A percentile compares a stretch with the other conserved stretches of the same genome.
Conservation (phyloP, 2,797 vertebrate genomes). For the Clarias platycephalus region DNA sequence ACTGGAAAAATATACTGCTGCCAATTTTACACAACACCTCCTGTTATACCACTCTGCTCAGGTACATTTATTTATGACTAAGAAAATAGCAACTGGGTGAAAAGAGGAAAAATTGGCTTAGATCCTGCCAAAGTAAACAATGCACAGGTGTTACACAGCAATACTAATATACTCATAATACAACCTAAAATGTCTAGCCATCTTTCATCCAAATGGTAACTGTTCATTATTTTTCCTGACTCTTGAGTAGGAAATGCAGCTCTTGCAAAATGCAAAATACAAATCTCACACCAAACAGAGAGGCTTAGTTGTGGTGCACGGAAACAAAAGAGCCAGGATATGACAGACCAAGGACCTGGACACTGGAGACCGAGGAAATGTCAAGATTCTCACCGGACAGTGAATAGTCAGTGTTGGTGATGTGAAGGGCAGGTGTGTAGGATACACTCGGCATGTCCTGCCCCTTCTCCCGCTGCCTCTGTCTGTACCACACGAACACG, state of each 20-base stretch:
- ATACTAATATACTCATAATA: not conserved
- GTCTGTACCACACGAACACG: constrained; percentile 94
- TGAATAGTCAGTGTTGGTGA: constrained; percentile 93
- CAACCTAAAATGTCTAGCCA: not conserved
- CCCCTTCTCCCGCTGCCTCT: constrained; percentile 92
- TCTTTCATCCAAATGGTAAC: not conserved
- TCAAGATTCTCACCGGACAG: constrained; percentile 84
- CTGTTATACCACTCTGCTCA: not conserved
- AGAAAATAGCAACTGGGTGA: constrained; percentile 9
- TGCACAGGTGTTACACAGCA: not conserved
- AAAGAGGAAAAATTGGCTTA: not conserved
- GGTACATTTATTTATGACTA: not conserved
- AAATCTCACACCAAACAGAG: constrained; percentile 30
- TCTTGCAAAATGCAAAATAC: constrained; percentile 40
- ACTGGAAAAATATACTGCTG: not conserved
- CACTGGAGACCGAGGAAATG: not conserved
- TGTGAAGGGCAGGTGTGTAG: constrained; percentile 92
- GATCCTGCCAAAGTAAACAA: not conserved
- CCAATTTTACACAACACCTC: not conserved
- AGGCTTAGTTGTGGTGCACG: constrained; percentile 12
- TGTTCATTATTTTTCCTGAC: constrained; percentile 8
- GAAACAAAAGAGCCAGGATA: constrained; percentile 7
- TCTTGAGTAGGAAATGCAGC: constrained; percentile 14
- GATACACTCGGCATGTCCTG: constrained; percentile 95
- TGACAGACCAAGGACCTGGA: not conserved